Evolutionary conservation across 2,888 invertebrate genomes (phyloP).

Genomic region (Xestobium rufovillosum): DNA sequence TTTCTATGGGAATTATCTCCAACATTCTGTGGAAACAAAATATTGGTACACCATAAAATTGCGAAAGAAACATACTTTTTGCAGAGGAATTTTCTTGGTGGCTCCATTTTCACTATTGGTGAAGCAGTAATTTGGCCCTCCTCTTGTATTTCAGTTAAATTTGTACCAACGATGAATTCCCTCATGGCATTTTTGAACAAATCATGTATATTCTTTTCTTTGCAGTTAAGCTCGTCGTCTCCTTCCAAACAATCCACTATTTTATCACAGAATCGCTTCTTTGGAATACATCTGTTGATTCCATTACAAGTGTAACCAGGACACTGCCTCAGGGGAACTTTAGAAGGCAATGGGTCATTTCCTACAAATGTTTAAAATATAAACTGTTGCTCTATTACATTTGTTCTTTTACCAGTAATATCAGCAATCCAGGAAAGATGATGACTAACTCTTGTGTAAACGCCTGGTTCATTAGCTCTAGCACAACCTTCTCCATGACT

Average conservation of each 20-base stretch:
- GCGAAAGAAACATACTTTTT: slow-evolving; percentile 43
- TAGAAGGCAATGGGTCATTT: slow-evolving; percentile 43
- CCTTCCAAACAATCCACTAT: slow-evolving; percentile 68
- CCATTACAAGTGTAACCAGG: slow-evolving; percentile 67
- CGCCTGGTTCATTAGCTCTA: slow-evolving; percentile 70
- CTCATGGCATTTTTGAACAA: slow-evolving; percentile 24
- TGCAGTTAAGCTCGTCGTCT: slow-evolving; percentile 72
- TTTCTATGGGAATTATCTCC: slow-evolving; percentile 53
- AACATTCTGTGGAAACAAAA: slow-evolving; percentile 48
- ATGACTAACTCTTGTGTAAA: slow-evolving; percentile 70
- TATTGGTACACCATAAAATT: too few species aligned
- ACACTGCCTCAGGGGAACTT: slow-evolving; percentile 54
- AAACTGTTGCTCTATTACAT: slow-evolving; percentile 5
- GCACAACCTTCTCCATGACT: slow-evolving; percentile 86
- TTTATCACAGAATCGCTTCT: slow-evolving; percentile 60
- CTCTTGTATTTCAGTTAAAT: background rate
- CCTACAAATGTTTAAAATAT: too few species aligned
- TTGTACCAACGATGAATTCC: background rate
- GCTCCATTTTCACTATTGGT: too few species aligned
- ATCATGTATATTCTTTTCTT: slow-evolving; percentile 13
- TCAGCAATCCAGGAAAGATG: slow-evolving; percentile 68
- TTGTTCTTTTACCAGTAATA: slow-evolving; percentile 48
- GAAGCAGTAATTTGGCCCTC: slow-evolving; percentile 9
- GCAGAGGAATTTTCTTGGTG: slow-evolving; percentile 42
- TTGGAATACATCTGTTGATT: slow-evolving; percentile 58